Percentiles rank a stretch among this genome's conserved stretches.
Evolutionary conservation across 1,140 invertebrate species (phyloP).

Genomic region (Trissolcus basalis): DNA sequence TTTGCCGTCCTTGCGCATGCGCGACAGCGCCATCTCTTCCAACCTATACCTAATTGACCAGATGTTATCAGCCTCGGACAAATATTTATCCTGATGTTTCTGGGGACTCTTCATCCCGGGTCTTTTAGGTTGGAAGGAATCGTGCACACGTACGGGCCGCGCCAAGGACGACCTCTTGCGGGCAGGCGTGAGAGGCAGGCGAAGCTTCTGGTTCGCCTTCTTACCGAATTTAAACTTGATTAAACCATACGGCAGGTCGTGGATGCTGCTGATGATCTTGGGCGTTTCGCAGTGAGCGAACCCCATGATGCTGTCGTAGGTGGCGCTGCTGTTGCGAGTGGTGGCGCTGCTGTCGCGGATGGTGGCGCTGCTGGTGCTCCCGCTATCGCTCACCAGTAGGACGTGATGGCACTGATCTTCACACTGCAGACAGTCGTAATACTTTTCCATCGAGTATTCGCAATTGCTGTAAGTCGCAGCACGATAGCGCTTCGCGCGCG

Average conservation of each 20-base stretch:
- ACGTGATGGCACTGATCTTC: slow-evolving; percentile 71
- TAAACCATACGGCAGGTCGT: background rate
- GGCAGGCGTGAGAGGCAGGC: slow-evolving; percentile 57
- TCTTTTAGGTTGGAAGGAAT: slow-evolving; percentile 64
- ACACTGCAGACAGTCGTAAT: slow-evolving; percentile 75
- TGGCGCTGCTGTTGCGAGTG: slow-evolving; percentile 13
- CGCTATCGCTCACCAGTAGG: slow-evolving; percentile 62
- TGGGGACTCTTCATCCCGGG: slow-evolving; percentile 15
- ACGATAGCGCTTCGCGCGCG: slow-evolving; percentile 62
- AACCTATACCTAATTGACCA: slow-evolving; percentile 70
- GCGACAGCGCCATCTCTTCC: slow-evolving; percentile 68
- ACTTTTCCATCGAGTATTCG: slow-evolving; percentile 68
- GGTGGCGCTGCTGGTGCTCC: slow-evolving; percentile 48
- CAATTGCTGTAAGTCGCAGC: slow-evolving; percentile 60
- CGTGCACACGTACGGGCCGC: slow-evolving; percentile 69
- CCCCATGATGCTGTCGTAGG: background rate
- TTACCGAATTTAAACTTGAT: slow-evolving; percentile 25
- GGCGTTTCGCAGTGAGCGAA: no score
- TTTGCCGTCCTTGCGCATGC: slow-evolving; percentile 62
- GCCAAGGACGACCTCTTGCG: slow-evolving; percentile 69
- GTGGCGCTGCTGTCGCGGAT: slow-evolving; percentile 28
- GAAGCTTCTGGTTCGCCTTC: slow-evolving; percentile 1
- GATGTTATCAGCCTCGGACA: slow-evolving; percentile 56
- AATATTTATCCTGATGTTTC: slow-evolving; percentile 31
- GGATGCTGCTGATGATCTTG: no score